Evolutionary conservation across 2,113 vertebrate species (phyloP), one percentile per base, ranked within the genome.

Genomic region (Heterochromis multidens): DNA sequence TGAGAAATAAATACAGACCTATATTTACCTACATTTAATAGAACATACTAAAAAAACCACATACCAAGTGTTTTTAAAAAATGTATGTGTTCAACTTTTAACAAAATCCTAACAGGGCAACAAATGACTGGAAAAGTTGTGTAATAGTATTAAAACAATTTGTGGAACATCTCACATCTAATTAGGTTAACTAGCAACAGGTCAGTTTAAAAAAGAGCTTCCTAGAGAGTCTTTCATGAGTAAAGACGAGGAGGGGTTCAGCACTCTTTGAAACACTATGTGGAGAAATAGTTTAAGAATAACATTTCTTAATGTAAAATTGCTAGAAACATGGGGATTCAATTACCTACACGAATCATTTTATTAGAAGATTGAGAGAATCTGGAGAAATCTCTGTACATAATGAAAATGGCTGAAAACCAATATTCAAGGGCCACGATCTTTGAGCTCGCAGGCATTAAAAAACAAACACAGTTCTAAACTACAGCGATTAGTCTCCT

Each of bases 351-450:
- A 46, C 17, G 46, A 14, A 46, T 70, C 7, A 12, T 14, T 67
- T 29, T 56, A 33, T 33, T 14, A 11, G 54, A 79, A 67, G n/a
- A 33, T 13, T 52, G 21, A 35, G 14, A 14, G 7, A 37, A 27
- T 29, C 23, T 70, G 65, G 23, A 35, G 4, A 25, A 57, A 57
- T 58, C 2, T 8, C 54, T 67, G 63, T 1, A 67, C 13, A 43
- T n/a, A 4, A 25, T 58, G 23, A 19, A 46, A 70, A 46, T 70
- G 40, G 0, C 65, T 72, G 40, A 49, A 70, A 72, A 72, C 0
- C 3, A 72, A 29, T 72, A 31, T 13, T 52, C 6, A 72, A 17
- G 0, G 1, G 43, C 21, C 25, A 49, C 29, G 0, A 11, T 72
- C 40, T 70, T 70, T 46, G 40, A 23, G 13, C 9, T n/a, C 6